These are phyloP conservation scores for Turdus rufiventris DNA, from an alignment of 2,113 vertebrate genomes.

Conservation along the genomic window DNA sequence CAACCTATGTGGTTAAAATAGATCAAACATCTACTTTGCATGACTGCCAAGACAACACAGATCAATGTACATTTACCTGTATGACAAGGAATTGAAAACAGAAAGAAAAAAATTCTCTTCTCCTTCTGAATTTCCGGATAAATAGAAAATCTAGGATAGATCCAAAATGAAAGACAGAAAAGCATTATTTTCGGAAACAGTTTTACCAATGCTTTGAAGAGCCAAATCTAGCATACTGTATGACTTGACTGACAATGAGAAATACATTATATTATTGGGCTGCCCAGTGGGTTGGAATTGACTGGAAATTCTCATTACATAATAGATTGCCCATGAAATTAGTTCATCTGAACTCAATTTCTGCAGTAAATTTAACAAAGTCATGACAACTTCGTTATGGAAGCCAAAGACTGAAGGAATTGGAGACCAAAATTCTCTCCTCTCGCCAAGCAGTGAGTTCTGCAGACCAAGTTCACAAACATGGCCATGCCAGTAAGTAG, in stretches of 20 bases:
- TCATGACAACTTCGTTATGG: background rate
- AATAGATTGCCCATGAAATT: background rate
- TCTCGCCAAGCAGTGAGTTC: background rate
- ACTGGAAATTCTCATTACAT: background rate
- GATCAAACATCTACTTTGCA: background rate
- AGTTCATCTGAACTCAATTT: background rate
- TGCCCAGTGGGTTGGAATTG: background rate
- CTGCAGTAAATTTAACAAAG: background rate
- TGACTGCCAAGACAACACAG: background rate
- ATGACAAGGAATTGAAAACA: background rate
- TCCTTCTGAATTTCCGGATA: background rate
- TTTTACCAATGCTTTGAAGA: background rate
- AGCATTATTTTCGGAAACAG: background rate
- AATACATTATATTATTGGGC: background rate
- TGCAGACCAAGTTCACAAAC: background rate
- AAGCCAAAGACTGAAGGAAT: background rate
- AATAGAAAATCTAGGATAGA: background rate
- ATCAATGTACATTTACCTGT: background rate
- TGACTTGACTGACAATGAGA: background rate
- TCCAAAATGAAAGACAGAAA: background rate
- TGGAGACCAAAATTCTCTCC: background rate
- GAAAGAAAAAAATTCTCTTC: background rate
- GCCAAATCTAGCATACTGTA: background rate
- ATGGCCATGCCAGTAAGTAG: accelerated
- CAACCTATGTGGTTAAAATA: background rate